These are phyloP conservation scores for Ceyx margarethae DNA, from an alignment of 2,113 vertebrate genomes.

Conservation along the genomic window DNA sequence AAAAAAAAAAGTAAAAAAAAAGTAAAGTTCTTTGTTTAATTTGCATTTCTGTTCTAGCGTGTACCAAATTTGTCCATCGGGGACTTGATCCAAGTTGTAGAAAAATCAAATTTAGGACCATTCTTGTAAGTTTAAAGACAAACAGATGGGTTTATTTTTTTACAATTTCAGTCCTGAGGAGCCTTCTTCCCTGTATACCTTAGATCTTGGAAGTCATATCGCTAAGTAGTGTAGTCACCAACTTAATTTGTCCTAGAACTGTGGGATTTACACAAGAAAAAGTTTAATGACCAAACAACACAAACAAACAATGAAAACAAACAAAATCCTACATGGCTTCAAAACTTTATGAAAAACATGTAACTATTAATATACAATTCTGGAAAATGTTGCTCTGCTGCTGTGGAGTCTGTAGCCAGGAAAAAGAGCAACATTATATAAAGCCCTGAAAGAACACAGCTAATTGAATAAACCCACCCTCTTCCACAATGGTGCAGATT, in stretches of 20 bases:
- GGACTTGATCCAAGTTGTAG: neutral
- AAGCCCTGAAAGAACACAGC: neutral
- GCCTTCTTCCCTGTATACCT: neutral
- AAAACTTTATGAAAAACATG: neutral
- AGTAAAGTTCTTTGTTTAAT: neutral
- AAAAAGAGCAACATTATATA: neutral
- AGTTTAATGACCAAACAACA: neutral
- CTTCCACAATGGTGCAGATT: slow-evolving; percentile 2
- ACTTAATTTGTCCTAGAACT: neutral
- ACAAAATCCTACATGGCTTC: neutral
- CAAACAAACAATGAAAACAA: neutral
- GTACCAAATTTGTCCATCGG: neutral
- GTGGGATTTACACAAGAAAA: neutral
- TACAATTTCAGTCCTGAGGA: neutral
- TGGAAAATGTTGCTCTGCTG: neutral
- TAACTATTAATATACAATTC: neutral
- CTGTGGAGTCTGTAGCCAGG: neutral
- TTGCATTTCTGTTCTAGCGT: neutral
- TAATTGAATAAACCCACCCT: neutral
- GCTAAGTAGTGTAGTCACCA: neutral
- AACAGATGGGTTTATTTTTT: neutral
- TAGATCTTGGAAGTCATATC: neutral
- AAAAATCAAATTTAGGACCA: neutral
- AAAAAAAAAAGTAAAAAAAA: neutral
- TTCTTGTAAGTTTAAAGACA: neutral